Evolutionary conservation across 1,140 invertebrate genomes (phyloP).

Genomic region (Drosophila hydei): DNA sequence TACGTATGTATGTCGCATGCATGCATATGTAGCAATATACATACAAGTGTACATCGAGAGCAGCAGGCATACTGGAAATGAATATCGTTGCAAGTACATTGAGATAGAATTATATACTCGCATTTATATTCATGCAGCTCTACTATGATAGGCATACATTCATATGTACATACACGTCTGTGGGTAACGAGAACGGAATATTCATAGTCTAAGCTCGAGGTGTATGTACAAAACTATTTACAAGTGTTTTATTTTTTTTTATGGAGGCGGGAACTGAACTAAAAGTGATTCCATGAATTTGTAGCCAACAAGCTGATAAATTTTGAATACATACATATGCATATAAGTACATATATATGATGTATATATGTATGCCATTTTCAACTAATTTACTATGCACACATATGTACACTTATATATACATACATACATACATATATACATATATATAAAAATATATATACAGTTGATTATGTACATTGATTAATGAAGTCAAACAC

Average conservation of each 20-base stretch:
- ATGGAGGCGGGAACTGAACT: constrained; percentile 7
- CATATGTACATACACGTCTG: constrained; percentile 28
- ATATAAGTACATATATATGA: constrained; percentile 5
- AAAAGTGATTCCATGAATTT: constrained; percentile 22
- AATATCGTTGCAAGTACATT: constrained; percentile 15
- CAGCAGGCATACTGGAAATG: constrained; percentile 1
- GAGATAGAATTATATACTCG: constrained; percentile 6
- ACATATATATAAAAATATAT: constrained; percentile 3
- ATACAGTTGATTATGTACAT: not conserved
- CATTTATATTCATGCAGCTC: constrained; percentile 25
- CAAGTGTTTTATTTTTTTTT: not conserved
- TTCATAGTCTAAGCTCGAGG: not conserved
- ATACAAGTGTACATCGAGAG: constrained; percentile 7
- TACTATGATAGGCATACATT: constrained; percentile 5
- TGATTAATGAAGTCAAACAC: constrained; percentile 8
- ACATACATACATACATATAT: not conserved
- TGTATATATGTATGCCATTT: not conserved
- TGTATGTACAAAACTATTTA: constrained; percentile 16
- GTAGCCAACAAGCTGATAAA: constrained; percentile 37
- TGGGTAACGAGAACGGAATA: not conserved
- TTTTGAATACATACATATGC: constrained; percentile 14
- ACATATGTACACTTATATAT: not conserved
- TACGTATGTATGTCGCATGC: constrained; percentile 11
- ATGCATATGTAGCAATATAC: constrained; percentile 12
- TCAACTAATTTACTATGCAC: not conserved